A percentile compares a stretch with the other conserved stretches of the same genome.
phyloP scores from a whole-genome alignment of 2,113 vertebrate genomes.

The Hypanus sabinus region DNA sequence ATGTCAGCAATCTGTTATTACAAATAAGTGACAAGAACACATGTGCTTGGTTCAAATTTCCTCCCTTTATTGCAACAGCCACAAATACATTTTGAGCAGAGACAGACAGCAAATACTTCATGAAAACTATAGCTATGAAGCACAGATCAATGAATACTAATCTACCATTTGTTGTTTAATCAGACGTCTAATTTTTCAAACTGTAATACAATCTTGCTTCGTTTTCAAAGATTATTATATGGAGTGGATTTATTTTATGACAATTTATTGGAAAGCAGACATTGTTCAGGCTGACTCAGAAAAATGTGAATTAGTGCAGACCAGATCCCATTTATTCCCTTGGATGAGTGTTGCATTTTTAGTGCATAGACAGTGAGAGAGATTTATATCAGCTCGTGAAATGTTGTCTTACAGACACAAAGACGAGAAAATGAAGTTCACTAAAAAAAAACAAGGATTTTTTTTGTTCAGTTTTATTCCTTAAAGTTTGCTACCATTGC shows the following conservation, averaged over 20 bases:
- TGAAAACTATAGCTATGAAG: slow-evolving; percentile 65
- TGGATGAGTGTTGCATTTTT: slow-evolving; percentile 40
- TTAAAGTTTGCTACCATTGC: slow-evolving; percentile 58
- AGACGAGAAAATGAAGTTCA: slow-evolving; percentile 52
- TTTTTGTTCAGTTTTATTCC: slow-evolving; percentile 56
- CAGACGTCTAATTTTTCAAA: slow-evolving; percentile 55
- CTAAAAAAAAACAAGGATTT: slow-evolving; percentile 59
- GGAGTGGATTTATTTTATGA: slow-evolving; percentile 15
- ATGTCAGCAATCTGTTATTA: slow-evolving; percentile 20
- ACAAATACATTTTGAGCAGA: slow-evolving; percentile 55
- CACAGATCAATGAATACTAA: slow-evolving; percentile 72
- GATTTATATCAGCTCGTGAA: slow-evolving; percentile 53
- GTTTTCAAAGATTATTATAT: background rate
- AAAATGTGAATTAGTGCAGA: slow-evolving; percentile 48
- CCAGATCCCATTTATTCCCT: slow-evolving; percentile 50
- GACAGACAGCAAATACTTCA: slow-evolving; percentile 56
- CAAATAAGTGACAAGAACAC: slow-evolving; percentile 48
- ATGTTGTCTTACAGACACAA: slow-evolving; percentile 51
- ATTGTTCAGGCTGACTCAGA: slow-evolving; percentile 58
- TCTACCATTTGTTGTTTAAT: slow-evolving; percentile 82
- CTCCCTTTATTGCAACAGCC: slow-evolving; percentile 47
- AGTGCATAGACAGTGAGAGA: slow-evolving; percentile 50
- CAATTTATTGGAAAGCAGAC: slow-evolving; percentile 57
- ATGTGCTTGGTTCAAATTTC: slow-evolving; percentile 47
- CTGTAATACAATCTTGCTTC: slow-evolving; percentile 25